Evolutionary conservation across 2,113 vertebrate species (phyloP), one percentile per base, ranked within the genome.

Genomic region (Petroica traversi): DNA sequence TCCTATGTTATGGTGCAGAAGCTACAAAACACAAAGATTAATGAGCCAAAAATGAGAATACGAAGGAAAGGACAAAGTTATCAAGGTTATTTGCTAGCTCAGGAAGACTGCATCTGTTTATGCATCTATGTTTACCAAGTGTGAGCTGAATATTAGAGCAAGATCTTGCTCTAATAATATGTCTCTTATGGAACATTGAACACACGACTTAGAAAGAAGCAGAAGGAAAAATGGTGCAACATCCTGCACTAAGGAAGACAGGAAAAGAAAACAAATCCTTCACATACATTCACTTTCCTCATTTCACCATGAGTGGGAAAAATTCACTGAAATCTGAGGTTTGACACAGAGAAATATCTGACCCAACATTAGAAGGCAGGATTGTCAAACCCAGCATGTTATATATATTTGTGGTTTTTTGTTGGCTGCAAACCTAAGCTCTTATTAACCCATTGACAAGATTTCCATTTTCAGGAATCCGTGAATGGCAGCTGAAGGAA

Each of bases 131-230:
- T 69, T 88, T 85, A 49, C 19, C 19, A 84, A 55, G 74, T 7
- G 2, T 52, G 26, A 91, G 25, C 23, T 78, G 38, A 57, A 29
- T 85, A 48, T 28, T 66, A 61, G 28, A 58, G 52, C 29, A 67
- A 49, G 59, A 51, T 20, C 33, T 89, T 74, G 28, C 28, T 67
- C 41, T 49, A 55, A 63, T 48, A 55, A 57, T 48, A 48, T 2
- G 8, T 55, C 75, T 75, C 40, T 46, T 29, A 31, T 0, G 1
- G 24, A 40, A 62, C 4, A n/a, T 0, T 57, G 31, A 72, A 77
- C 33, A 25, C 5, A 36, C 0, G 2, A 29, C 3, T 57, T 41
- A 66, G 5, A 33, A 85, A 1, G 1, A 71, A 62, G 28, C 15
- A 81, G 26, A 77, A 69, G 8, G 9, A 62, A 58, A 81, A 75